Percentiles rank a stretch among this genome's conserved stretches.
These are phyloP conservation scores for Daphoenositta chrysoptera DNA, from an alignment of 2,113 vertebrate genomes.

Conservation along the genomic window DNA sequence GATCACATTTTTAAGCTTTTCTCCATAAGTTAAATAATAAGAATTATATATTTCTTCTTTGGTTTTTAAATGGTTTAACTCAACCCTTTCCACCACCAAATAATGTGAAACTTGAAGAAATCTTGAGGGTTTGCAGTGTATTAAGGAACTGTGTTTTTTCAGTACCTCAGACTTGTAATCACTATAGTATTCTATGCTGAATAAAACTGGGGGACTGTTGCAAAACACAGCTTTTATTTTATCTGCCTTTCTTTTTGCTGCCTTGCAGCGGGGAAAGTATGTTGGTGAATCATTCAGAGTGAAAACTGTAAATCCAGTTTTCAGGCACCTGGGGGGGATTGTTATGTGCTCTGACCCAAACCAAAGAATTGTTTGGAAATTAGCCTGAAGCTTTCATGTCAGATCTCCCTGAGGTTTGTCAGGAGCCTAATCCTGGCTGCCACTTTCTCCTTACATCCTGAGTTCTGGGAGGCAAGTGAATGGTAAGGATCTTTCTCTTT, in stretches of 20 bases:
- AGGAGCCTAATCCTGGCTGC: neutral
- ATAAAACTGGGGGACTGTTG: neutral
- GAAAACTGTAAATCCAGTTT: neutral
- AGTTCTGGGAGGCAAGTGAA: neutral
- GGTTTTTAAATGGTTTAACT: neutral
- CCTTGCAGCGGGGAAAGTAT: neutral
- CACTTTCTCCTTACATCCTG: neutral
- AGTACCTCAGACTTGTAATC: neutral
- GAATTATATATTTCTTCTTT: neutral
- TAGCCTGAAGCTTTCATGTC: neutral
- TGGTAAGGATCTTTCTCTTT: neutral
- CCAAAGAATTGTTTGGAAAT: neutral
- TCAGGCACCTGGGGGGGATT: neutral
- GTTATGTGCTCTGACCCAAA: neutral
- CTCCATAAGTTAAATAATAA: neutral
- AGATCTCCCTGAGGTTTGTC: neutral
- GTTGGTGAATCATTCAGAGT: neutral
- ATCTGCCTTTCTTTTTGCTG: neutral
- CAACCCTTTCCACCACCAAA: neutral
- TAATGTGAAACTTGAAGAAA: neutral
- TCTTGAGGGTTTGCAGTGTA: neutral
- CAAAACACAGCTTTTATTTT: neutral
- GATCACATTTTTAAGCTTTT: neutral
- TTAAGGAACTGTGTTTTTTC: neutral
- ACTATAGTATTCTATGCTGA: neutral